Base-by-base conservation (phyloP, 2,888 invertebrate genomes). In the Lithophane semibrunnea region DNA sequence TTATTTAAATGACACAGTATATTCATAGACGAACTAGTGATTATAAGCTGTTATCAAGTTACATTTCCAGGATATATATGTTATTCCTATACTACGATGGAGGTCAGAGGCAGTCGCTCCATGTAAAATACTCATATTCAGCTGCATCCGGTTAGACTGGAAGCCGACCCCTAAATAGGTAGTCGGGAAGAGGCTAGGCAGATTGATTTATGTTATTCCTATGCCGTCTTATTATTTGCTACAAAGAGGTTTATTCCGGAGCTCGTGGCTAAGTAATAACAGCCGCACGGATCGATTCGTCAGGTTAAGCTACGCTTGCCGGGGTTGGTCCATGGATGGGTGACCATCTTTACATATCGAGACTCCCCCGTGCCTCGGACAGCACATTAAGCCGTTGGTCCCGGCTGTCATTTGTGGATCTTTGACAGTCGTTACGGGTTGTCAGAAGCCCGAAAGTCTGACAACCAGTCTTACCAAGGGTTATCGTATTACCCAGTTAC, bases 1-100 rank as follows among this genome's bases (percentile, higher is more conserved):
- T 68, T 47, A 65, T 60, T 60, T 61, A n/a, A 71, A 79, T 58
- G 56, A 49, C 56, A 52, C 58, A 61, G 24, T 66, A 49, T 7
- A 54, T 8, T 49, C 18, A 75, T 29, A 63, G n/a, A 16, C 5
- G 21, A 65, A 52, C n/a, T 66, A n/a, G 29, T 9, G 60, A 61
- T 63, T 5, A n/a, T 42, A 18, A 7, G 5, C 29, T 42, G 29
- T 37, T 78, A 63, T 49, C 49, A 18, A 49, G 24, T 56, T 63
- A 68, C 37, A 63, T 77, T 77, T 60, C 16, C 76, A 9, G 37
- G 56, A 56, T 24, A 56, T 24, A 56, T 63, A n/a, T 29, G 10
- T 61, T 54, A 21, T 24, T 47, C 0, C 21, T 8, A 29, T 64
- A 29, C 5, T 16, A 44, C 16, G 4, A 16, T 42, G 42, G 42